Conservation (phyloP, 2,113 vertebrate genomes). For the Notechis scutatus region DNA sequence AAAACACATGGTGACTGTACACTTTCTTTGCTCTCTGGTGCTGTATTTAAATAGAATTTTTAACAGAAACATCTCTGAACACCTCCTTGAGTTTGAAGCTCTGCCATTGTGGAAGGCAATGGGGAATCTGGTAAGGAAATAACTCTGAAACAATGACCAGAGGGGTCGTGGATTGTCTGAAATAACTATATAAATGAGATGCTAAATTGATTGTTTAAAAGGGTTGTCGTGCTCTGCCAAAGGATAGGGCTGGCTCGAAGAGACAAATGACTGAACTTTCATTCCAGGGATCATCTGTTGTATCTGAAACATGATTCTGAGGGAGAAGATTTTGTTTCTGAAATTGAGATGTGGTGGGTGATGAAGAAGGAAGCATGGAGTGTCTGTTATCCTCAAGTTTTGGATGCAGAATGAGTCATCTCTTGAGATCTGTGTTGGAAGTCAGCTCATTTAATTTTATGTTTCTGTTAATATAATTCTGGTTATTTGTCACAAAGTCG, state of each 20-base stretch:
- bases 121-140: neutral
- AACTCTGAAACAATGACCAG: neutral
- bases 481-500: rapidly evolving
- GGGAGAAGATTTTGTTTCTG: neutral
- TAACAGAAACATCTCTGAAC: neutral
- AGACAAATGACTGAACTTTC: neutral
- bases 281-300: neutral
- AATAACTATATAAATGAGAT: neutral
- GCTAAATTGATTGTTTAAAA: neutral
- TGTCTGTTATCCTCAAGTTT: rapidly evolving
- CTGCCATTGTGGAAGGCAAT: neutral
- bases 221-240: neutral
- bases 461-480: neutral
- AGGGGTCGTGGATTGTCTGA: neutral
- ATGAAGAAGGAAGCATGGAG: neutral
- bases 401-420: conserved; percentile 41
- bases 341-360: rapidly evolving
- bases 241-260: neutral
- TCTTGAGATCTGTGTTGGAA: conserved; percentile 29
- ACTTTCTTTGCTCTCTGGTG: neutral
- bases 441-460: conserved; percentile 34
- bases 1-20: neutral
- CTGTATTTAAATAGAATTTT: neutral
- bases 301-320: neutral
- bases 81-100: neutral